Evolutionary conservation across 2,797 vertebrate genomes (phyloP), one percentile per base, ranked within the genome.

Genomic region (Setipinna tenuifilis): DNA sequence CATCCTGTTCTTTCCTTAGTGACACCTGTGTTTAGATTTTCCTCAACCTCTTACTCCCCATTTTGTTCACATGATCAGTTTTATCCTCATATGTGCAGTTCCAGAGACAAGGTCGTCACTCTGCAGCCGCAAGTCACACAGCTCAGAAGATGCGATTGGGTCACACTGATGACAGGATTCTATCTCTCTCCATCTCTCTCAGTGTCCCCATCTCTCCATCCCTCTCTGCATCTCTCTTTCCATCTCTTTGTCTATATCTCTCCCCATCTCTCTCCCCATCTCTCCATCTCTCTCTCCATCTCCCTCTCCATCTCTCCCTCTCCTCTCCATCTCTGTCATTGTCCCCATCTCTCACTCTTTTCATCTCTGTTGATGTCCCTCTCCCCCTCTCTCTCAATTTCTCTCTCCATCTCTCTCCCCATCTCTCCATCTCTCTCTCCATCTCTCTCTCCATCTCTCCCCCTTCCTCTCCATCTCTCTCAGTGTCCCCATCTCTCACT

Each of bases 311-410:
- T 19, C 58, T 0, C 11, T 59, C 59, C 31, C n/a, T 50, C 61
- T 87, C 31, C n/a, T 50, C 61, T 87, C 25, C 31, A 78, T 82
- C 65, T 71, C 46, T 83, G 81, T 62, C 44, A 83, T 41, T 31
- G 11, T 28, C 10, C n/a, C 23, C n/a, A 28, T 31, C 11, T 28
- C 11, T 68, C 62, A 28, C 25, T 31, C 65, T 41, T 19, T 75
- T 28, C 3, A 35, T 75, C 65, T 28, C 65, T 71, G 12, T 71
- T 2, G 4, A 12, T 71, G 23, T 19, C 11, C 21, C 58, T 19
- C 58, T 21, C 11, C 21, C 59, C 35, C n/a, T 50, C 61, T 87
- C 83, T 21, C 61, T 83, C 25, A 35, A 78, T 82, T 54, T 71
- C 46, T 83, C 83, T 62, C 44, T 85, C 65, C 87, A 31, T 71